These are phyloP conservation scores for Diplodus sargus DNA, from an alignment of 2,797 vertebrate genomes.

Conservation along the genomic window DNA sequence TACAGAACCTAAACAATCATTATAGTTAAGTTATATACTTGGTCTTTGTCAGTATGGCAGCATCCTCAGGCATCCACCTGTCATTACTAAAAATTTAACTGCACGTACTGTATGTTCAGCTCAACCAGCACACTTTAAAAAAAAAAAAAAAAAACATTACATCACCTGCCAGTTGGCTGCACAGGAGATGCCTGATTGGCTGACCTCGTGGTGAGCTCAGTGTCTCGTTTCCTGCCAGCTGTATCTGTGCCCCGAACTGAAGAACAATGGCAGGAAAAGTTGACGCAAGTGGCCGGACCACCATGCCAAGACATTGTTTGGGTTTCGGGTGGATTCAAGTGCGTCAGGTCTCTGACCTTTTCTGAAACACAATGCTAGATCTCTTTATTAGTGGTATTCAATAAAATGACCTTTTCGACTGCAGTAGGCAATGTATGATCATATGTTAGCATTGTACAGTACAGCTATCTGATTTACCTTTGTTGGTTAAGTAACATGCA, in stretches of 20 bases:
- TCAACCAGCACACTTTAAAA: conserved; percentile 4
- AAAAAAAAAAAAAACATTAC: conserved; percentile 47
- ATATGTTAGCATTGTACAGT: conserved; percentile 29
- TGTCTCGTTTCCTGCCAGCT: conserved; percentile 78
- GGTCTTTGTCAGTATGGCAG: not conserved
- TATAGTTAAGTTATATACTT: not conserved
- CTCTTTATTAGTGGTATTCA: conserved; percentile 51
- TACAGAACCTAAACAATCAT: not conserved
- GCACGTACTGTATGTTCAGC: conserved; percentile 4
- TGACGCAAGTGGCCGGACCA: conserved; percentile 62
- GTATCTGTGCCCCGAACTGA: conserved; percentile 46
- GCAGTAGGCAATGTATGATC: not conserved
- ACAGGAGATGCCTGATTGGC: conserved; percentile 66
- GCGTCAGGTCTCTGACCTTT: conserved; percentile 73
- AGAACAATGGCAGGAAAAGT: conserved; percentile 84
- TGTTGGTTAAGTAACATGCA: not conserved
- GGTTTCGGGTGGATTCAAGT: conserved; percentile 70
- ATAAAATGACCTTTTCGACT: conserved; percentile 47
- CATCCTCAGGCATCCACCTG: not conserved
- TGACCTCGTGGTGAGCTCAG: conserved; percentile 52
- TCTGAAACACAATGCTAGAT: conserved; percentile 29
- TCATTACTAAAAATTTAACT: conserved; percentile 1
- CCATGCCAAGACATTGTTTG: conserved; percentile 71
- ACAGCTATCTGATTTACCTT: conserved; percentile 11
- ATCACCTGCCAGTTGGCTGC: conserved; percentile 47